Evolutionary conservation across 2,888 invertebrate genomes (phyloP).

Genomic region (Arrhopalites spinosus): DNA sequence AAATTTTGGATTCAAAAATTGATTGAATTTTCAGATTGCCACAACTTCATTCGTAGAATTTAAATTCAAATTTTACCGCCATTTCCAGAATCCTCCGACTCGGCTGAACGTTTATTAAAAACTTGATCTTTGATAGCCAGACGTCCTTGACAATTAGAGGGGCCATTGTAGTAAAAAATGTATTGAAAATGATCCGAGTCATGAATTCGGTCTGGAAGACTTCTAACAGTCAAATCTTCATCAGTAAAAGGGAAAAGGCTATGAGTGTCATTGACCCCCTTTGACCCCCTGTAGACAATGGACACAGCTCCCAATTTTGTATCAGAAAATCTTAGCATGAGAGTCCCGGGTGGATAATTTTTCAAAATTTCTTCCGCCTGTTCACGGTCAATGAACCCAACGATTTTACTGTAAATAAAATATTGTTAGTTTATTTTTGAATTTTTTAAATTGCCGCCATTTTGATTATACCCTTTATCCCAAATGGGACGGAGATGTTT

Average conservation of each 20-base stretch:
- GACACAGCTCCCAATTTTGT: background rate
- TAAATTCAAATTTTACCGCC: too few relatives aligned
- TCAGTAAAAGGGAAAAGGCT: background rate
- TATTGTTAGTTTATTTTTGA: too few relatives aligned
- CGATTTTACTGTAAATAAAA: background rate
- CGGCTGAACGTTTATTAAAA: too few relatives aligned
- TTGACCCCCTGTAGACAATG: background rate
- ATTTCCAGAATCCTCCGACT: too few relatives aligned
- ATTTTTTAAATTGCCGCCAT: too few relatives aligned
- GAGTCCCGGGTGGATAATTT: background rate
- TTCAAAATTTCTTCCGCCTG: background rate
- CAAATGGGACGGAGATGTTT: background rate
- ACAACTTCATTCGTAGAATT: too few relatives aligned
- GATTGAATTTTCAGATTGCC: too few relatives aligned
- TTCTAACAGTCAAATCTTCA: background rate
- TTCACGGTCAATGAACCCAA: conserved; percentile 1
- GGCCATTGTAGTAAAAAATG: background rate
- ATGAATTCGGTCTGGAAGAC: background rate
- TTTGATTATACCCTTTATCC: conserved; percentile 12
- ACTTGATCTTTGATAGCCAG: too few relatives aligned
- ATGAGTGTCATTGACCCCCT: background rate
- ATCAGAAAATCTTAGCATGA: conserved; percentile 9
- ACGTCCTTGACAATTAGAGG: too few relatives aligned
- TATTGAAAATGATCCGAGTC: background rate
- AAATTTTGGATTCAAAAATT: too few relatives aligned